Base-by-base conservation (phyloP, 2,888 invertebrate species). In the Pristionchus japonicus region DNA sequence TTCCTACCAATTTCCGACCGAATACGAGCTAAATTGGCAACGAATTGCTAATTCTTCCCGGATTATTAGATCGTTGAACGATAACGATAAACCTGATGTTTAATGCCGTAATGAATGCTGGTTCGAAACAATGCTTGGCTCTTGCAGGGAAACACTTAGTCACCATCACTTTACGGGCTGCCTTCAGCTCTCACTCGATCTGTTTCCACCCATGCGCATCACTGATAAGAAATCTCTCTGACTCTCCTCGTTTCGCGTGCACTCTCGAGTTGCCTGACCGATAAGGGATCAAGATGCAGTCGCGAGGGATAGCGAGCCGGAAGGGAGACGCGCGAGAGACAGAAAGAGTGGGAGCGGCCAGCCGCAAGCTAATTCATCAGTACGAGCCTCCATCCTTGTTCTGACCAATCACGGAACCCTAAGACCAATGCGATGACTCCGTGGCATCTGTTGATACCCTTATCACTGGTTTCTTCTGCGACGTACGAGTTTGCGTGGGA, bases 401-500 rank as follows among this genome's bases (percentile, higher is more conserved):
- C n/a, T n/a, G n/a, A n/a, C n/a, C n/a, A n/a, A n/a, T n/a, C n/a
- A n/a, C n/a, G n/a, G n/a, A n/a, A n/a, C n/a, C n/a, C n/a, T n/a
- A n/a, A n/a, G n/a, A n/a, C n/a, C n/a, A 57, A 70, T 70, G 70
- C 20, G 7, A 70, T 70, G 70, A 7, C 37, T 3, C 1, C 23
- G 37, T 70, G 70, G 70, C 37, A 4, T 20, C 37, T 70, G 34
- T 20, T 77, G n/a, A 15, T 77, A 47, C 43, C 43, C 77, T 43
- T 43, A 77, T 47, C 43, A 43, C 77, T 47, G 0, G 43, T 47
- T 43, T 77, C 43, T 13, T 1, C 47, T 52, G 82, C 82, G 17
- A 34, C 49, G 7, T 83, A 83, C 17, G 82, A 83, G 52, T 83
- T 52, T 31, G 23, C 82, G 1, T 83, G 82, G 82, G 52, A 49